Conservation (phyloP, 1,140 invertebrate genomes). For the Drosophila ironensis region DNA sequence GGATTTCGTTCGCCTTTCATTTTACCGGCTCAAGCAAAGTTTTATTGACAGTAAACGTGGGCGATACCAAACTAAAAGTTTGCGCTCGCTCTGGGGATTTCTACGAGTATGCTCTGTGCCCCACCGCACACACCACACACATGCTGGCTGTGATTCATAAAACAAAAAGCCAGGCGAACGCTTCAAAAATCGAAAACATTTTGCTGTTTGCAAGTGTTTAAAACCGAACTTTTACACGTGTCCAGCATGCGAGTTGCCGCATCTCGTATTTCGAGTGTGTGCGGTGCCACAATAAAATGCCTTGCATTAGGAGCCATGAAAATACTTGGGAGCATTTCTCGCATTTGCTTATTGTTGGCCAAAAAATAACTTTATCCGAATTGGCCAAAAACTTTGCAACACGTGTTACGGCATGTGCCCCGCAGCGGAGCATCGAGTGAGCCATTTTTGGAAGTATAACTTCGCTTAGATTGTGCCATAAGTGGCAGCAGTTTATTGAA, state of each 20-base stretch:
- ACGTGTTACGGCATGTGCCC: slow-evolving; percentile 38
- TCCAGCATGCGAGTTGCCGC: slow-evolving; percentile 59
- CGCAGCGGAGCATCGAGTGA: slow-evolving; percentile 30
- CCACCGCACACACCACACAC: slow-evolving; percentile 4
- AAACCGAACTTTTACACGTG: slow-evolving; percentile 74
- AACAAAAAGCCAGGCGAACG: slow-evolving; percentile 56
- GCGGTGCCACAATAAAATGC: slow-evolving; percentile 31
- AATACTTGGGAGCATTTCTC: slow-evolving; percentile 53
- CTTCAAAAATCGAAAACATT: slow-evolving; percentile 58
- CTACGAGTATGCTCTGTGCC: neutral
- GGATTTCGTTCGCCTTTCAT: slow-evolving; percentile 27
- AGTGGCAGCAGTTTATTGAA: slow-evolving; percentile 41
- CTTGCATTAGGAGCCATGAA: slow-evolving; percentile 43
- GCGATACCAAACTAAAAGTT: slow-evolving; percentile 71
- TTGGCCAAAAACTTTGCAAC: slow-evolving; percentile 45
- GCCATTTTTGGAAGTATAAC: slow-evolving; percentile 44
- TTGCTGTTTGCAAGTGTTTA: slow-evolving; percentile 76
- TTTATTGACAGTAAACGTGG: slow-evolving; percentile 80
- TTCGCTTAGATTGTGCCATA: slow-evolving; percentile 36
- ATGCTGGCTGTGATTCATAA: slow-evolving; percentile 60
- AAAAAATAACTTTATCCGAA: slow-evolving; percentile 49
- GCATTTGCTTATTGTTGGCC: slow-evolving; percentile 50
- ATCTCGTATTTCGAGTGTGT: neutral
- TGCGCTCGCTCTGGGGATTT: slow-evolving; percentile 61
- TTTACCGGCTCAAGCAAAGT: slow-evolving; percentile 62